These are phyloP conservation scores for Chelidonichthys spinosus DNA, from an alignment of 2,797 vertebrate genomes.

Conservation along the genomic window DNA sequence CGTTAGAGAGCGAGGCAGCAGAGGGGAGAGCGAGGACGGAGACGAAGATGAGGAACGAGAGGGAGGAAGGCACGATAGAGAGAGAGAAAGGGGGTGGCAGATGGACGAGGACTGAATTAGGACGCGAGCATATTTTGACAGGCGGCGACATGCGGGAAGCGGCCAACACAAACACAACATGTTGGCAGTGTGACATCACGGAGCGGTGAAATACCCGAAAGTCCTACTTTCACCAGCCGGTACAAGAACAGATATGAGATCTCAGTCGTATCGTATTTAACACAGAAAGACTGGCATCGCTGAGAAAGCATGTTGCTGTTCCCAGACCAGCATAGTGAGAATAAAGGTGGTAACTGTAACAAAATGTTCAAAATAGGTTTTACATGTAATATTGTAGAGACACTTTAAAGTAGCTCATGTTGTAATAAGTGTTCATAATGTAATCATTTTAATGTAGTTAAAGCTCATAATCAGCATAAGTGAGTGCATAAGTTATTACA, in stretches of 20 bases:
- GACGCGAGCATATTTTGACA: constrained; percentile 27
- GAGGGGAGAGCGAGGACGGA: background rate
- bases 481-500: too few species aligned
- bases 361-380: too few species aligned
- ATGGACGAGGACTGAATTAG: constrained; percentile 52
- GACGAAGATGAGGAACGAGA: constrained; percentile 36
- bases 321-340: constrained; percentile 2
- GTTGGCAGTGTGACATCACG: constrained; percentile 2
- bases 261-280: background rate
- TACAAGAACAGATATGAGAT: background rate
- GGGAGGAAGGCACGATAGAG: constrained; percentile 16
- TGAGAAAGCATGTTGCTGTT: too few species aligned
- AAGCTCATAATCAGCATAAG: too few species aligned
- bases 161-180: constrained; percentile 37
- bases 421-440: too few species aligned
- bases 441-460: too few species aligned
- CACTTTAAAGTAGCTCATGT: too few species aligned
- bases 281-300: background rate
- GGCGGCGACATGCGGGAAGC: background rate
- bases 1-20: background rate
- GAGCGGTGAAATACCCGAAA: background rate
- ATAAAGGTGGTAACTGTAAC: background rate
- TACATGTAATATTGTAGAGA: too few species aligned
- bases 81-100: constrained; percentile 35
- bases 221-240: background rate